Evolutionary conservation across 1,140 invertebrate species (phyloP), one percentile per base, ranked within the genome.

Genomic region (Lepidurus apus): DNA sequence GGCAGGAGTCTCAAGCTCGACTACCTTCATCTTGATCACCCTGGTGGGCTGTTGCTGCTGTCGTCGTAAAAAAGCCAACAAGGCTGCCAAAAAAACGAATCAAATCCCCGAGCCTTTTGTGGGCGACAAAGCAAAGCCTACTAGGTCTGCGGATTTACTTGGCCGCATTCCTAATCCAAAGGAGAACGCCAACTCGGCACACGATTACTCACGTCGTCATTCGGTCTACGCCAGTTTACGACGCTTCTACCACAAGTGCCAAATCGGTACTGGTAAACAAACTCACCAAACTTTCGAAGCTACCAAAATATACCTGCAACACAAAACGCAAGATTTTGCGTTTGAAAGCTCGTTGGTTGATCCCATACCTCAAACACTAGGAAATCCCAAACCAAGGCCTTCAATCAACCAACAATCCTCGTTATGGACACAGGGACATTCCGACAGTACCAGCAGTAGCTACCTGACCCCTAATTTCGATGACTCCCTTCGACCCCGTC

Each of bases 41-140:
- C 24, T 80, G 24, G 73, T 81, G 9, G 79, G 77, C 65, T 81
- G 79, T 43, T 80, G 75, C 53, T 81, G 76, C 80, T 79, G 42
- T 44, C 42, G 77, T 7, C 42, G 42, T 42, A 79, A 76, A 73
- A 74, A 76, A 24, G 74, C 45, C 9, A 74, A 78, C 26, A 75
- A 78, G 79, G 47, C 24, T 43, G 43, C 42, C 10, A 81, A 80
- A 73, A 80, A 73, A 26, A 53, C 11, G 7, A 3, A 75, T 34
- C 73, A 78, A 42, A 42, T 45, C 10, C 21, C 44, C 73, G 26
- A 43, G 65, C 44, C 74, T 42, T 43, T 43, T 65, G n/a, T 65
- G 53, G 17, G 9, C 21, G n/a, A 65, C 53, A 65, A 21, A 13
- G 17, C 17, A 21, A 65, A 65, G 7, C 53, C 13, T 65, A 65